Percentiles rank a stretch among this genome's conserved stretches.
phyloP scores from a whole-genome alignment of 2,113 vertebrate species.

The Halcyon senegalensis region DNA sequence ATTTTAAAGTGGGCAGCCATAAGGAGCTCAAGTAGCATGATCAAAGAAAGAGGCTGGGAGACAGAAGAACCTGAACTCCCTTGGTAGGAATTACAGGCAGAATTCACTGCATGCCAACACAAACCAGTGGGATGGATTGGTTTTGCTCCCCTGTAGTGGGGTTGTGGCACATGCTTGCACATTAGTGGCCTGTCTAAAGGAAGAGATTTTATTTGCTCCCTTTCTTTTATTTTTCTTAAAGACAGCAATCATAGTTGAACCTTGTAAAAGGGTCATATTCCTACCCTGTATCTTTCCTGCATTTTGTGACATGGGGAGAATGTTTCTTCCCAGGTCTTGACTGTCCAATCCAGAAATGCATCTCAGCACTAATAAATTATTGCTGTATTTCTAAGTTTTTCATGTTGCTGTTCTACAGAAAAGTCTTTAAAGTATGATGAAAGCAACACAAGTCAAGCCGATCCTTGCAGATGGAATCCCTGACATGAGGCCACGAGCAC shows the following conservation, averaged over 20 bases:
- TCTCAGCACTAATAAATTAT: neutral
- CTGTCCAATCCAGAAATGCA: neutral
- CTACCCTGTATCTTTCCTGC: neutral
- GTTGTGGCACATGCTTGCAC: neutral
- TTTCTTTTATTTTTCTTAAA: neutral
- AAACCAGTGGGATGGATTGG: accelerated
- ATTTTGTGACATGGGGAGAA: neutral
- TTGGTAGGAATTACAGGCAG: neutral
- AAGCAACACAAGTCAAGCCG: constrained; percentile 29
- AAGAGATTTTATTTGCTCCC: neutral
- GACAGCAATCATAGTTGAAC: neutral
- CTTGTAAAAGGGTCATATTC: neutral
- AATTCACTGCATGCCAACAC: neutral
- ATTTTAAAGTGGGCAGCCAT: neutral
- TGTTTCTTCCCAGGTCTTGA: neutral
- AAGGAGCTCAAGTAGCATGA: neutral
- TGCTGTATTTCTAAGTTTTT: neutral
- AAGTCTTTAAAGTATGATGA: constrained; percentile 15
- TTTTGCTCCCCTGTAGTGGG: neutral
- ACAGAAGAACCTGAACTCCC: neutral
- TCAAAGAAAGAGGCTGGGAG: neutral
- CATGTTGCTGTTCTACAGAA: constrained; percentile 7
- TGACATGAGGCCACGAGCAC: neutral
- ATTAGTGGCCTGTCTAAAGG: neutral
- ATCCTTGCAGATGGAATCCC: constrained; percentile 12